phyloP scores from a whole-genome alignment of 2,888 invertebrate genomes.

The Atherix ibis region DNA sequence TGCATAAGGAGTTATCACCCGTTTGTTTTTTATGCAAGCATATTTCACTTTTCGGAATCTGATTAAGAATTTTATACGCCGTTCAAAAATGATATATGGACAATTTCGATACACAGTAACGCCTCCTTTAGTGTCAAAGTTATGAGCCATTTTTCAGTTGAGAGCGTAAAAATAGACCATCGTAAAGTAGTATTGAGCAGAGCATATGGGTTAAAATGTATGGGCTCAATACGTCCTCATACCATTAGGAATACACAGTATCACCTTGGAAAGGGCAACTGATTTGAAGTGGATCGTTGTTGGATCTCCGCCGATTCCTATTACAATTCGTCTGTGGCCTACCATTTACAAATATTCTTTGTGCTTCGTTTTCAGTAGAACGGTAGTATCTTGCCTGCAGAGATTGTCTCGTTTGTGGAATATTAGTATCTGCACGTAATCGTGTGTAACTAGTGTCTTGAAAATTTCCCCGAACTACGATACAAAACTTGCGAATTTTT shows the following conservation, averaged over 20 bases:
- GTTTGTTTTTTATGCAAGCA: constrained; percentile 14
- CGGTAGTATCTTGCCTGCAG: too few relatives aligned
- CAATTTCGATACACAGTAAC: constrained; percentile 5
- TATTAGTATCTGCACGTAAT: too few relatives aligned
- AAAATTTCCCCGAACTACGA: too few relatives aligned
- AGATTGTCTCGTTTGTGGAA: too few relatives aligned
- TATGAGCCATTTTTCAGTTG: constrained; percentile 6
- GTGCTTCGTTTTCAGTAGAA: too few relatives aligned
- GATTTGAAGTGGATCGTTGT: not conserved
- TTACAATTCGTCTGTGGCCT: too few relatives aligned
- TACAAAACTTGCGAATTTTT: too few relatives aligned
- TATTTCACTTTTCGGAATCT: constrained; percentile 27
- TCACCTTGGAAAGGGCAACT: not conserved
- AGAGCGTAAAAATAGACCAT: constrained; percentile 1
- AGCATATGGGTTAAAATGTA: not conserved
- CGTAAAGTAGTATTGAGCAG: constrained; percentile 6
- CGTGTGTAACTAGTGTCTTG: too few relatives aligned
- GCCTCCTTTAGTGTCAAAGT: constrained; percentile 2
- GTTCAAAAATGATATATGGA: constrained; percentile 26
- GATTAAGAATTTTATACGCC: constrained; percentile 33
- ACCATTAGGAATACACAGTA: not conserved
- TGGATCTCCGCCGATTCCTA: too few relatives aligned
- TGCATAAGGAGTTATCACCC: not conserved
- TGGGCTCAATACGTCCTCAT: not conserved
- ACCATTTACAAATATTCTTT: too few relatives aligned